Conservation (phyloP, 2,113 vertebrate genomes). For the Muntiacus muntjak region DNA sequence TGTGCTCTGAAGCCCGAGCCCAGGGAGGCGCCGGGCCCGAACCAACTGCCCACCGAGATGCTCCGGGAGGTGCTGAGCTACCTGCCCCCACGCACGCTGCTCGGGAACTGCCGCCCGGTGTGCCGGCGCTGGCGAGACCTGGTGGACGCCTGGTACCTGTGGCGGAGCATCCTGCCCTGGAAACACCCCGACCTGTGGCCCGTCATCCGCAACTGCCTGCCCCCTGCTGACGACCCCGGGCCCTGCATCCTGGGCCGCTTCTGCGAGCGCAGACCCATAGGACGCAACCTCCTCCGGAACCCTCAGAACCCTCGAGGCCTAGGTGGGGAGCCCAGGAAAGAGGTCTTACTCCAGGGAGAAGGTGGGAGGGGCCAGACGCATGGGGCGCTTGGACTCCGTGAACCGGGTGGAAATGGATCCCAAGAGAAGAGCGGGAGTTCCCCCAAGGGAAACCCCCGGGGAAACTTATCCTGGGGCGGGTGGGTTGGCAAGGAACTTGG, state of each 20-base stretch:
- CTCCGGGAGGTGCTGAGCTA: slow-evolving; percentile 63
- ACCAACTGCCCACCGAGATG: slow-evolving; percentile 53
- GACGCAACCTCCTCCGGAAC: slow-evolving; percentile 60
- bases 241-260: slow-evolving; percentile 40
- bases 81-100: slow-evolving; percentile 35
- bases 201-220: background rate
- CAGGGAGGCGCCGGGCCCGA: background rate
- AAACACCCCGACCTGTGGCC: background rate
- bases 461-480: accelerated
- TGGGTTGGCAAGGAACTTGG: background rate
- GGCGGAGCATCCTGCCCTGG: slow-evolving; percentile 43
- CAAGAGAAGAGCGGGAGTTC: background rate
- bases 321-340: background rate
- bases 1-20: background rate
- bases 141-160: slow-evolving; percentile 55
- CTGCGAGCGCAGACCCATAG: slow-evolving; percentile 7
- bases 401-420: background rate
- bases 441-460: background rate
- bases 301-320: slow-evolving; percentile 34
- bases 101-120: slow-evolving; percentile 43
- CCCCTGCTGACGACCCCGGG: background rate
- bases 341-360: background rate
- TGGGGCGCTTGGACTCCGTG: background rate
- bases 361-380: background rate
- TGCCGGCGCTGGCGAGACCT: slow-evolving; percentile 50